Base-by-base conservation (phyloP, 1,140 invertebrate species). In the Trypoxylus dichotomus region DNA sequence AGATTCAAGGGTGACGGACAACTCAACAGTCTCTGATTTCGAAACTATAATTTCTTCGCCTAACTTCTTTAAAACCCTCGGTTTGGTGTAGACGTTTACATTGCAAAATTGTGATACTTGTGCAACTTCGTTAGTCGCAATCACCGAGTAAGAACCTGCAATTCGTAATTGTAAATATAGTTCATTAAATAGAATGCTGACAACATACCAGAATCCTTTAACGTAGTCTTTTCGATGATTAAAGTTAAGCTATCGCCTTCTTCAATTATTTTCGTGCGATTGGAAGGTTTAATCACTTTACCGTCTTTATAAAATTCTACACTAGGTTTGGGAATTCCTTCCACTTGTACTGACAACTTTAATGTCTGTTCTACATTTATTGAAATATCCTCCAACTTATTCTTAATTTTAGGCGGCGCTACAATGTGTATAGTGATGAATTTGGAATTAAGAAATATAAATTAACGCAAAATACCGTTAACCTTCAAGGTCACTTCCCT, bases 91-190 rank as follows among this genome's bases (percentile, higher is more conserved):
- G 15, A 96, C 93, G 8, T 91, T 90, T 75, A 95, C 89, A 79
- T 93, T 92, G 91, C 93, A 96, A 83, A 94, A 94, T 83, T 95
- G 93, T 0, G 95, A 94, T 54, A 94, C 94, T 86, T 96, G 94
- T 84, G 93, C 95, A 43, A 96, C 88, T 81, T 96, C 93, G 83
- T 99, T 99, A 76, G 93, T 93, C 0, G 97, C 95, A 1, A 97
- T 91, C 13, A 98, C 93, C 0, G 96, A 96, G 84, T 98, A 99
- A n/a, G 94, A 94, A 8, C 97, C 97, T 68, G 93, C 88, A 85
- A 79, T 42, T 7, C 11, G 1, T 37, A 21, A 21, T 71, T 42
- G n/a, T 29, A 75, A 54, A 47, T 32, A 32, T 32, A 32, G 29
- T 7, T 2, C 7, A 32, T 32, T 32, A 32, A 32, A n/a, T n/a